phyloP scores from a whole-genome alignment of 2,797 vertebrate genomes.

The Falco naumanni region DNA sequence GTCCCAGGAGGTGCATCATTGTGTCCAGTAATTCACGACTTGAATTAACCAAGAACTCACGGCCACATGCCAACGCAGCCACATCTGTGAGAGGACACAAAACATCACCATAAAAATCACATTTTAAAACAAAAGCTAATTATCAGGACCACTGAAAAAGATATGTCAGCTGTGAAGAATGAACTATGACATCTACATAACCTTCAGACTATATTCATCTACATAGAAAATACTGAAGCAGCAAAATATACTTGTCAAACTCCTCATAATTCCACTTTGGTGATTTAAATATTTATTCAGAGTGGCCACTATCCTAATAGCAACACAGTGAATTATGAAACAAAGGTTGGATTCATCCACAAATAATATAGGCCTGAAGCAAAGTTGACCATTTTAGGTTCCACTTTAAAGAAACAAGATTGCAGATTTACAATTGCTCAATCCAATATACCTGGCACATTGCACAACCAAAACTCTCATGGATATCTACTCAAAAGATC shows the following conservation, averaged over 20 bases:
- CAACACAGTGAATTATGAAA: not conserved
- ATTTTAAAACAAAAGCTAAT: not conserved
- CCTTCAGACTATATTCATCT: not conserved
- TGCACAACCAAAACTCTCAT: not conserved
- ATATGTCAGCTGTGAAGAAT: not conserved
- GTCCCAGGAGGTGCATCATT: constrained; percentile 85
- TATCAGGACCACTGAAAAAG: constrained; percentile 7
- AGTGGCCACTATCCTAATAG: not conserved
- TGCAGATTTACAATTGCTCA: not conserved
- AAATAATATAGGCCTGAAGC: not conserved
- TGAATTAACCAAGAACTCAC: constrained; percentile 88
- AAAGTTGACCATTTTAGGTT: not conserved
- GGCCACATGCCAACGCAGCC: constrained; percentile 88
- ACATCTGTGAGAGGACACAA: constrained; percentile 81
- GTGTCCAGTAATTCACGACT: constrained; percentile 85
- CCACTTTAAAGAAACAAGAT: not conserved
- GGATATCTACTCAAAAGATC: not conserved
- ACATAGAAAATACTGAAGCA: not conserved
- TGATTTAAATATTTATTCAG: not conserved
- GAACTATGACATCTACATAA: not conserved
- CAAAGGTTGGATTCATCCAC: not conserved
- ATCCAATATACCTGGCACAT: not conserved
- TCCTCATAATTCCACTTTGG: not conserved
- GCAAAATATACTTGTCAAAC: not conserved
- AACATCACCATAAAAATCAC: not conserved